Evolutionary conservation across 2,888 invertebrate species (phyloP), one percentile per base, ranked within the genome.

Genomic region (Rhopalosiphum nymphaeae): DNA sequence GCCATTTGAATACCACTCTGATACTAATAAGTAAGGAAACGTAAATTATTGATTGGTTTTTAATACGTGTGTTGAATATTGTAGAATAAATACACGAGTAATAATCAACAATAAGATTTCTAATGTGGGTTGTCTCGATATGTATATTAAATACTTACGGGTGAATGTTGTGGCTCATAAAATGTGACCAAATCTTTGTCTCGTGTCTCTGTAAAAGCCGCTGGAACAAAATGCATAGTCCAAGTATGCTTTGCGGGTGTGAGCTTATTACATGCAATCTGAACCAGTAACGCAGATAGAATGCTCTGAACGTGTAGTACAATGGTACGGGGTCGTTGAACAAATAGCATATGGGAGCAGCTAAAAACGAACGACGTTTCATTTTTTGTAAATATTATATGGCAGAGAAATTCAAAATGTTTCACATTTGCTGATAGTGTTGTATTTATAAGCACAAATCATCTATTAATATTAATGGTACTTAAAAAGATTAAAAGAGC

Each of bases 331-430:
- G 98, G 95, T 99, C 98, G 95, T 98, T 98, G 96, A 97, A 99
- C 61, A 99, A 96, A 95, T 99, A 99, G 96, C 99, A 99, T 95
- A 99, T 98, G 1, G 99, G 99, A 0, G 99, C 98, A 89, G 99
- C 99, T 99, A 96, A 84, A 96, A 96, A 78, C 36, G 36, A 21
- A 78, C 7, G 7, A 36, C 36, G 7, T 36, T 78, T 78, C 9
- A 78, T 21, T 78, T 78, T 36, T 78, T 78, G 21, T 9, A 25
- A 78, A 78, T 78, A 42, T 21, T 36, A 21, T 21, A 9, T 7
- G 21, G 16, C 21, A 21, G 53, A 53, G 16, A 53, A 53, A 36
- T 13, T 16, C 21, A 21, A 21, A 25, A 78, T 7, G 36, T 78
- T 78, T 5, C 36, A 78, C 3, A 36, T 78, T 36, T 36, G 21